Evolutionary conservation across 1,140 invertebrate genomes (phyloP).

Genomic region (Sitobion miscanthi): DNA sequence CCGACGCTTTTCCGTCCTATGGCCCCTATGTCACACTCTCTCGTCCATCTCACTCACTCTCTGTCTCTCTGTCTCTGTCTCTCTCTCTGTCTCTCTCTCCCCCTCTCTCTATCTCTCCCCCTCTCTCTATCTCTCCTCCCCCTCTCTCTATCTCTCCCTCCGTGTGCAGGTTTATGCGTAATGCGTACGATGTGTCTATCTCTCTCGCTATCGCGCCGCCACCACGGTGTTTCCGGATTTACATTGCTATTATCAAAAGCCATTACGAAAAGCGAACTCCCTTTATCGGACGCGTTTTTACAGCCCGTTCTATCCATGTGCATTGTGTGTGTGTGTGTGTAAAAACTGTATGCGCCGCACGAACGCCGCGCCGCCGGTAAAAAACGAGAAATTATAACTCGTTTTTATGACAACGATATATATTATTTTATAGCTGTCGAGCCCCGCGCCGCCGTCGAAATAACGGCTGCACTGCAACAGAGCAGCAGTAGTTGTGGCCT

Average conservation of each 20-base stretch:
- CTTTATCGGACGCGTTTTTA: constrained; percentile 36
- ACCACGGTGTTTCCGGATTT: not conserved
- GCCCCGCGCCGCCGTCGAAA: not conserved
- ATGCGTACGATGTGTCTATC: not conserved
- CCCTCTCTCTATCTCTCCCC: too few relatives aligned
- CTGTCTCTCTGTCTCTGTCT: not conserved
- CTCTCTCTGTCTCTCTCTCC: not conserved
- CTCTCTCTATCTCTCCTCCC: too few relatives aligned
- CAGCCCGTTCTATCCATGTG: not conserved
- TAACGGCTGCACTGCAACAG: not conserved
- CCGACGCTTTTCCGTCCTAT: not conserved
- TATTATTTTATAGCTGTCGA: not conserved
- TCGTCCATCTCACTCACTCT: too few relatives aligned
- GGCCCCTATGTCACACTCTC: not conserved
- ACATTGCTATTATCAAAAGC: constrained; percentile 36
- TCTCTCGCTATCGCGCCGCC: not conserved
- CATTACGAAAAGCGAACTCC: not conserved
- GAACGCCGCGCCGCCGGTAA: not conserved
- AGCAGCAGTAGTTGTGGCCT: not conserved
- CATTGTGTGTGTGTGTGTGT: not conserved
- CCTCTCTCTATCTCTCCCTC: too few relatives aligned
- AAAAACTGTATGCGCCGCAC: not conserved
- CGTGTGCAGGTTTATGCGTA: too few relatives aligned
- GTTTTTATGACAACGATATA: not conserved
- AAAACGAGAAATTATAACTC: constrained; percentile 2